Percentiles rank a stretch among this genome's conserved stretches.
phyloP scores from a whole-genome alignment of 2,113 vertebrate genomes.

The Zapus hudsonius region DNA sequence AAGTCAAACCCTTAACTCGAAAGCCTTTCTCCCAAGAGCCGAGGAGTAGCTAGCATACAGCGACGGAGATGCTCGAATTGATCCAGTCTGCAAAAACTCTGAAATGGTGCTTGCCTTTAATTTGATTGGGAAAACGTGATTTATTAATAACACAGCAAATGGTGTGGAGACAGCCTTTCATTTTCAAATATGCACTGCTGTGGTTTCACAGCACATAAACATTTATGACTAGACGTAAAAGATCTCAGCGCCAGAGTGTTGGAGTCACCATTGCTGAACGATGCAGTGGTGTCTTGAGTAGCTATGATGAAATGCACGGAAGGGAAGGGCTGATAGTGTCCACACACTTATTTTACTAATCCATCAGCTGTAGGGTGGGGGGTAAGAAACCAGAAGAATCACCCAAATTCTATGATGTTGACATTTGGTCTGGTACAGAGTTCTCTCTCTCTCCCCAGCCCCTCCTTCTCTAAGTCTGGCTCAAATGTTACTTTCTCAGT shows the following conservation, averaged over 20 bases:
- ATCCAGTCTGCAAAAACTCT: background rate
- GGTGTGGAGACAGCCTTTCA: constrained; percentile 51
- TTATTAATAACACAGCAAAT: constrained; percentile 49
- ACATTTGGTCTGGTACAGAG: too few species aligned
- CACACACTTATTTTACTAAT: background rate
- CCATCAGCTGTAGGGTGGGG: accelerated
- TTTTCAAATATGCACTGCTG: constrained; percentile 10
- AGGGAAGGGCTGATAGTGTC: background rate
- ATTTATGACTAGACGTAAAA: background rate
- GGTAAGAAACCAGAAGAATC: background rate
- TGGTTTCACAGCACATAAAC: constrained; percentile 64
- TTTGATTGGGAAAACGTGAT: constrained; percentile 28
- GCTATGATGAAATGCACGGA: background rate
- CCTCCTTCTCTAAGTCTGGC: background rate
- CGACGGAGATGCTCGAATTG: background rate
- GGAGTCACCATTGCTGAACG: background rate
- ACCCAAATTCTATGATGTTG: background rate
- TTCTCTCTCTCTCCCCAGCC: background rate
- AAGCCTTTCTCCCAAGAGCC: background rate
- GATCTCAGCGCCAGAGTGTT: background rate
- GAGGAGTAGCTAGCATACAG: background rate
- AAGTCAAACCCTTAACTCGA: background rate
- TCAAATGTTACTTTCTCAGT: background rate
- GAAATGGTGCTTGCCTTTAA: constrained; percentile 9
- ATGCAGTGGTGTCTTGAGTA: accelerated